Evolutionary conservation across 1,140 invertebrate genomes (phyloP), one percentile per base, ranked within the genome.

Genomic region (Trigoniulus corallinus): DNA sequence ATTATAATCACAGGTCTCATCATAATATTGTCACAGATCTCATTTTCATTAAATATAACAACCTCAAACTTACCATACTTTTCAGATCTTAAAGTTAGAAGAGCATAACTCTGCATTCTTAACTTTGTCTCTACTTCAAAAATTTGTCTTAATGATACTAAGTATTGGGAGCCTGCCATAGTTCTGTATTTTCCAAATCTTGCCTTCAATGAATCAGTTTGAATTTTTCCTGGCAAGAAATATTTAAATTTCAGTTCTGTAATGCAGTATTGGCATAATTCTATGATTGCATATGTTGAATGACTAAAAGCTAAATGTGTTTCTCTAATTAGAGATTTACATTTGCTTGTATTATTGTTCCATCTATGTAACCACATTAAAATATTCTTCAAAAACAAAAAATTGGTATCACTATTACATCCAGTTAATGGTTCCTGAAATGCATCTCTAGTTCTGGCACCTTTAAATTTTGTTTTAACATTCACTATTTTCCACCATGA

Each of bases 401-500:
- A 26, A 52, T 50, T 37, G 34, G 27, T 37, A 48, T 57, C 50
- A 34, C 29, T 24, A n/a, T 7, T 25, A 23, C 34, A 24, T 40
- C 3, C 29, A 45, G 50, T 54, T 15, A 57, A 24, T 21, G 48
- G 37, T 48, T 48, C 41, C 18, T 50, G 34, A 52, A 12, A 54
- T 13, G 4, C 37, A 40, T 53, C 41, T 13, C 44, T 42, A 15
- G 47, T 46, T 18, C 21, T 23, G 20, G 18, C n/a, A 1, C 41
- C 48, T 51, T 53, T 56, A 42, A 37, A 49, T 15, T 23, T 2
- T 2, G 41, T 22, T 26, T 57, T 48, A 0, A 56, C 52, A 57
- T 54, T 52, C 23, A 56, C 27, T 18, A 56, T 44, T 12, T 26
- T 34, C 53, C 54, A 58, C 54, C 53, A 55, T 21, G 3, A 26